Conservation (phyloP, 2,888 invertebrate species). For the Vandiemenella viatica region DNA sequence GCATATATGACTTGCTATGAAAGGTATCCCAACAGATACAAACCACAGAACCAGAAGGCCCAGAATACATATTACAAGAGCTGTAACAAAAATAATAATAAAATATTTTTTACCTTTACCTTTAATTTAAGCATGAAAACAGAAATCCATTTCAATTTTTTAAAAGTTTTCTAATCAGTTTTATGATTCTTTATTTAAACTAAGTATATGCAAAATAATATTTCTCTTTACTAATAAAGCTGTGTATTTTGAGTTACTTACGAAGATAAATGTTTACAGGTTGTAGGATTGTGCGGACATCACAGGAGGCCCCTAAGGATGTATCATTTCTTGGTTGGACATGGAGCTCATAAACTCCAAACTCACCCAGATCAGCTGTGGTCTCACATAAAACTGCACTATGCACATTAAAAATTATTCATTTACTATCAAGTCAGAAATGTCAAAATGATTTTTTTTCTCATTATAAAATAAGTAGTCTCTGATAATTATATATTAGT, state of each 20-base stretch:
- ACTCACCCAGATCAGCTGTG: constrained; percentile 42
- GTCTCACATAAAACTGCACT: constrained; percentile 45
- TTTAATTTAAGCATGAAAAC: no score
- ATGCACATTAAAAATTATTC: no score
- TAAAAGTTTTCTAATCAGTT: no score
- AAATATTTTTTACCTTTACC: background rate
- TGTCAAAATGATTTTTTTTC: no score
- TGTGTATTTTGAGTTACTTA: constrained; percentile 30
- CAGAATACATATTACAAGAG: constrained; percentile 12
- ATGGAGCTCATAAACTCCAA: constrained; percentile 53
- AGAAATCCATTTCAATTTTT: no score
- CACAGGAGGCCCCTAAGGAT: constrained; percentile 30
- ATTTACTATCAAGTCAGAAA: no score
- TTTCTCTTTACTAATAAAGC: no score
- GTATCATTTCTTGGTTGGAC: constrained; percentile 27
- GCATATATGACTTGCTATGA: constrained; percentile 5
- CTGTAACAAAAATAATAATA: constrained; percentile 5
- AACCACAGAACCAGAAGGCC: constrained; percentile 5
- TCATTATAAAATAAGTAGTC: no score
- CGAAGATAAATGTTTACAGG: constrained; percentile 58
- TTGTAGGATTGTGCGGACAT: constrained; percentile 38
- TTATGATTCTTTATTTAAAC: no score
- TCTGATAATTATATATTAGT: no score
- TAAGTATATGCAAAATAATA: no score
- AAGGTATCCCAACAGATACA: constrained; percentile 9